Conservation (phyloP, 2,113 vertebrate genomes). For the Bettongia penicillata region DNA sequence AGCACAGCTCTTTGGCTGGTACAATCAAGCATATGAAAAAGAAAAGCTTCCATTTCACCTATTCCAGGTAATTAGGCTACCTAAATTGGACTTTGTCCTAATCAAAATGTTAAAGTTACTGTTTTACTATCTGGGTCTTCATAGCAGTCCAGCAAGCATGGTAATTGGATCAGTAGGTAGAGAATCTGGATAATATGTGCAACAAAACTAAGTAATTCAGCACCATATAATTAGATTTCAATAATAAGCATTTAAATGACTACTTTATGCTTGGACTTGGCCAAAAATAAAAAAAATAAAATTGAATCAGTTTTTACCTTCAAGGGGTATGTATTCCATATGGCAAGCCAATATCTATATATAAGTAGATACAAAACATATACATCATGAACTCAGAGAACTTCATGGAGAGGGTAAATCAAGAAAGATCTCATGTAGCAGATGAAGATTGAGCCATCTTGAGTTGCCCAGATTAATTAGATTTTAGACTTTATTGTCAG, state of each 20-base stretch:
- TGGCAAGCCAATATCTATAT: not conserved
- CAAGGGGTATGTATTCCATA: not conserved
- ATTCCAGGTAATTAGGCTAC: not conserved
- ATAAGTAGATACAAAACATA: too few relatives aligned
- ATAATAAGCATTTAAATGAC: not conserved
- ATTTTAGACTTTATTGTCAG: not conserved
- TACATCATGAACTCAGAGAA: not conserved
- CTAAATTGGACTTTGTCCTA: not conserved
- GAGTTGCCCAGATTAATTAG: not conserved
- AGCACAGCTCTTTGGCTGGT: not conserved
- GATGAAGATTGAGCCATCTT: not conserved
- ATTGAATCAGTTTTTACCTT: not conserved
- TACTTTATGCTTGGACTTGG: not conserved
- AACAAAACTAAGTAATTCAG: not conserved
- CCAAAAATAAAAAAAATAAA: not conserved
- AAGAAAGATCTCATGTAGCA: not conserved
- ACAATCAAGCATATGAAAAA: not conserved
- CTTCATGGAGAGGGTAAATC: not conserved
- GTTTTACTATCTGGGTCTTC: not conserved
- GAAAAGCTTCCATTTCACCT: not conserved
- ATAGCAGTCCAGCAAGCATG: not conserved
- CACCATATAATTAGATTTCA: not conserved
- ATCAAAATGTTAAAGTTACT: not conserved
- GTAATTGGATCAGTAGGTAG: not conserved
- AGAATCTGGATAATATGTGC: not conserved